A percentile compares a stretch with the other conserved stretches of the same genome.
Conservation (phyloP, 2,888 invertebrate genomes). For the Agrenia bidenticulata region DNA sequence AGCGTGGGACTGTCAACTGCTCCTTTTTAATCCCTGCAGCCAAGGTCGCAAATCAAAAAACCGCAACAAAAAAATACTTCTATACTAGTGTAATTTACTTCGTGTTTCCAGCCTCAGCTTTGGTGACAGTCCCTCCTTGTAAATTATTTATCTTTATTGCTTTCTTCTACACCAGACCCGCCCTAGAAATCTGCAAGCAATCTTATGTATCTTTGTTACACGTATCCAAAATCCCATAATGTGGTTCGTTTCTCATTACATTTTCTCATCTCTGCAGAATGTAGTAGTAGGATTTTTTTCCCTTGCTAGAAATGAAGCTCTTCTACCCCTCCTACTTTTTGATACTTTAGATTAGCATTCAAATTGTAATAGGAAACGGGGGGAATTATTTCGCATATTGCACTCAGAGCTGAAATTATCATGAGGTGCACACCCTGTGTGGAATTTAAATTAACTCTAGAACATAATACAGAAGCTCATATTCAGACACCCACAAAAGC, state of each 20-base stretch:
- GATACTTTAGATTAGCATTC: slow-evolving; percentile 6
- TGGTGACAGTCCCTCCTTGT: slow-evolving; percentile 42
- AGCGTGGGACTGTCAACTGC: slow-evolving; percentile 35
- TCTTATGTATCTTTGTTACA: not conserved
- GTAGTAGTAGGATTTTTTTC: not conserved
- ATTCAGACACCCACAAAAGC: too few relatives aligned
- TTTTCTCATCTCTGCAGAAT: slow-evolving; percentile 9
- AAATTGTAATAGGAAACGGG: slow-evolving; percentile 2
- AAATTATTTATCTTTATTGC: slow-evolving; percentile 48
- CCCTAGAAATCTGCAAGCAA: slow-evolving; percentile 34
- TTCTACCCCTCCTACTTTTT: not conserved
- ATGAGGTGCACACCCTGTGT: not conserved
- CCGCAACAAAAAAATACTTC: slow-evolving; percentile 8
- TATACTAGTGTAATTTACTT: not conserved
- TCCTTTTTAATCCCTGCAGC: slow-evolving; percentile 32
- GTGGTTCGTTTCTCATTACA: slow-evolving; percentile 19
- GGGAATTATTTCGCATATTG: slow-evolving; percentile 9
- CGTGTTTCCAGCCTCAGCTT: not conserved
- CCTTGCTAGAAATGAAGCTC: not conserved
- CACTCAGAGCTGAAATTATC: slow-evolving; percentile 5
- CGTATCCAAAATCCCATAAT: slow-evolving; percentile 5
- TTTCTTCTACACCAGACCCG: slow-evolving; percentile 29
- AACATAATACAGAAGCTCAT: too few relatives aligned
- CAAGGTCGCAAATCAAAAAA: slow-evolving; percentile 44
- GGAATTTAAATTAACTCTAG: slow-evolving; percentile 8